Conservation (phyloP, 2,888 invertebrate species). For the Pterobdella sp. region DNA sequence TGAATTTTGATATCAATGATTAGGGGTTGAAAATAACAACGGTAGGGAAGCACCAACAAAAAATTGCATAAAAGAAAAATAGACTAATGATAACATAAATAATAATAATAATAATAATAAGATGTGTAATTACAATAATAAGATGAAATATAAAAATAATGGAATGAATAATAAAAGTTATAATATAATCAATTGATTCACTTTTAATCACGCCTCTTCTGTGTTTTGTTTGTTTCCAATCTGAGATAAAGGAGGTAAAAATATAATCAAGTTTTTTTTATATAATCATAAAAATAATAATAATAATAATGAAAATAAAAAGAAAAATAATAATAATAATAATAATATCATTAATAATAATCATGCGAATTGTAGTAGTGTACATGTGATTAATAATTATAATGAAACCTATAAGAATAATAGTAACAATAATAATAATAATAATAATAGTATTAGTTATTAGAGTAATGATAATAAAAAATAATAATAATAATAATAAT, state of each 20-base stretch:
- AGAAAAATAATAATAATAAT: too few species aligned
- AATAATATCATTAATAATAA: constrained; percentile 12
- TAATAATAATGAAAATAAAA: too few species aligned
- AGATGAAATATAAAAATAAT: not conserved
- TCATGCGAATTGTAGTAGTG: not conserved
- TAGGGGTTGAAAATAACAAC: too few species aligned
- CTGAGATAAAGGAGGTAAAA: constrained; percentile 16
- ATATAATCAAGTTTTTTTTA: constrained; percentile 16
- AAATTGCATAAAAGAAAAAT: not conserved
- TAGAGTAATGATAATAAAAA: constrained; percentile 13
- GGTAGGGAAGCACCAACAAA: not conserved
- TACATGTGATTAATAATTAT: constrained; percentile 2
- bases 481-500: not conserved
- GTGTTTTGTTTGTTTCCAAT: constrained; percentile 25
- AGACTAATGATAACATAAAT: not conserved
- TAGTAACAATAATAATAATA: not conserved
- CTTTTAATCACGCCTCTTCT: not conserved
- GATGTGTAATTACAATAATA: not conserved
- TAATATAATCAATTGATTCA: not conserved
- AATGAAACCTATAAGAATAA: not conserved
- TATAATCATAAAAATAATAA: not conserved
- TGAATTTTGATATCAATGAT: too few species aligned
- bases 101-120: not conserved
- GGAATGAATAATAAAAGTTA: not conserved
- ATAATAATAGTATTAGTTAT: not conserved